These are phyloP conservation scores for Rhagophthalmus giganteus DNA, from an alignment of 2,888 invertebrate species.

Conservation along the genomic window DNA sequence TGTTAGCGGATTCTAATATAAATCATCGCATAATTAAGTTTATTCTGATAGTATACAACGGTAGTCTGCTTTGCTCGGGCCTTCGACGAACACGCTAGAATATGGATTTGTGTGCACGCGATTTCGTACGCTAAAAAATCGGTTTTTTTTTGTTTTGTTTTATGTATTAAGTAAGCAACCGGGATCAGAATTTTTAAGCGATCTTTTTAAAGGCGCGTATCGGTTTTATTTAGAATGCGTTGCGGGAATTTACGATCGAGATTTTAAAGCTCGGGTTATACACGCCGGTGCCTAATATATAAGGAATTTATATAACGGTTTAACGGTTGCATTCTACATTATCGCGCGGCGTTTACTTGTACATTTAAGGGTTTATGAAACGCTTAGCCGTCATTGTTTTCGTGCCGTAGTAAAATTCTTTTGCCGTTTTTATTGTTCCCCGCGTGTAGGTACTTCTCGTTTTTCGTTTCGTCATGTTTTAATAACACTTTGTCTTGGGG, in stretches of 20 bases:
- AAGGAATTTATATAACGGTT: slow-evolving; percentile 15
- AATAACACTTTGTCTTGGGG: slow-evolving; percentile 6
- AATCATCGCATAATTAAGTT: background rate
- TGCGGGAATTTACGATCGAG: slow-evolving; percentile 12
- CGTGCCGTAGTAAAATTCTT: slow-evolving; percentile 5
- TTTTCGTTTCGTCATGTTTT: slow-evolving; percentile 12
- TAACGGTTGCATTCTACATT: slow-evolving; percentile 15
- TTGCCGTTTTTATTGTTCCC: slow-evolving; percentile 4
- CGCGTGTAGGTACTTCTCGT: background rate
- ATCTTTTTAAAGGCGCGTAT: too few relatives aligned
- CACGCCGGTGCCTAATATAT: too few relatives aligned
- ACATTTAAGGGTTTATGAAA: slow-evolving; percentile 13
- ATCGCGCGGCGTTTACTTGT: slow-evolving; percentile 9
- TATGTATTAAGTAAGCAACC: background rate
- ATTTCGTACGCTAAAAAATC: background rate
- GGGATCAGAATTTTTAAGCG: too few relatives aligned
- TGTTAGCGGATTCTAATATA: background rate
- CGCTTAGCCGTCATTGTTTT: slow-evolving; percentile 15
- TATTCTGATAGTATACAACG: background rate
- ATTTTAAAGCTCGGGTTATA: slow-evolving; percentile 16
- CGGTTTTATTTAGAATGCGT: too few relatives aligned
- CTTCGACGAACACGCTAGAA: background rate
- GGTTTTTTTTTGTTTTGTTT: background rate
- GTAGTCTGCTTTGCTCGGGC: background rate
- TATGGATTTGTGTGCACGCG: background rate